A percentile compares a stretch with the other conserved stretches of the same genome.
Conservation (phyloP, 2,797 vertebrate species). For the Chelon auratus region DNA sequence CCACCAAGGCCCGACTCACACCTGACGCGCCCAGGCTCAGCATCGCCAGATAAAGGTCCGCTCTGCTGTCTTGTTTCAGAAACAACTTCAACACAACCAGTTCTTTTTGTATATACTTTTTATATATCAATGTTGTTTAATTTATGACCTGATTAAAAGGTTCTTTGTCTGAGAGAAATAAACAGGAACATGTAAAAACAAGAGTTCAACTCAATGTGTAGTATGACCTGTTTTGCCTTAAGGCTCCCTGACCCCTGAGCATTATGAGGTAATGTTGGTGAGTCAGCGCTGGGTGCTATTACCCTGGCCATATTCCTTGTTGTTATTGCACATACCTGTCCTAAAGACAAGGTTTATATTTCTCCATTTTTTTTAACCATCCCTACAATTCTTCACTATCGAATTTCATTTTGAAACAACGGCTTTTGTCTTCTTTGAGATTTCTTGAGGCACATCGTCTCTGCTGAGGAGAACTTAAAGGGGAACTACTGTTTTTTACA, state of each 20-base stretch:
- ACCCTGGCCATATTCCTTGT: constrained; percentile 17
- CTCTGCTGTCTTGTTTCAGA: constrained; percentile 12
- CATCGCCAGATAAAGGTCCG: constrained; percentile 80
- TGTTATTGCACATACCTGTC: constrained; percentile 48
- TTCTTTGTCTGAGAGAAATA: constrained; percentile 19
- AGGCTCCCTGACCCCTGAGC: constrained; percentile 25
- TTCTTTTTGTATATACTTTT: constrained; percentile 42
- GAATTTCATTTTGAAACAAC: constrained; percentile 13
- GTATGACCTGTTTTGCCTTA: constrained; percentile 11
- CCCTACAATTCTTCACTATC: constrained; percentile 20
- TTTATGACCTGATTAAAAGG: constrained; percentile 24
- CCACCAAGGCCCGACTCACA: constrained; percentile 75
- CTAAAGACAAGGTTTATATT: constrained; percentile 17
- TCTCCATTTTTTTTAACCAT: constrained; percentile 6
- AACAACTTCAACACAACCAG: constrained; percentile 33
- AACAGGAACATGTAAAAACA: constrained; percentile 18
- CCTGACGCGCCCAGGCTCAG: constrained; percentile 84
- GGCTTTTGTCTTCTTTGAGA: not conserved
- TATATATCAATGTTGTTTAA: constrained; percentile 18
- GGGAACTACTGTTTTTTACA: too few relatives aligned
- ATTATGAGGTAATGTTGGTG: constrained; percentile 30
- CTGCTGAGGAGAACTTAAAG: constrained; percentile 11
- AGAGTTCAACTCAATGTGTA: not conserved
- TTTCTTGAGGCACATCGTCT: constrained; percentile 6
- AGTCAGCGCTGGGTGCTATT: constrained; percentile 11